Percentiles rank a stretch among this genome's conserved stretches.
phyloP scores from a whole-genome alignment of 2,113 vertebrate genomes.

The Leptobrachium leishanense region DNA sequence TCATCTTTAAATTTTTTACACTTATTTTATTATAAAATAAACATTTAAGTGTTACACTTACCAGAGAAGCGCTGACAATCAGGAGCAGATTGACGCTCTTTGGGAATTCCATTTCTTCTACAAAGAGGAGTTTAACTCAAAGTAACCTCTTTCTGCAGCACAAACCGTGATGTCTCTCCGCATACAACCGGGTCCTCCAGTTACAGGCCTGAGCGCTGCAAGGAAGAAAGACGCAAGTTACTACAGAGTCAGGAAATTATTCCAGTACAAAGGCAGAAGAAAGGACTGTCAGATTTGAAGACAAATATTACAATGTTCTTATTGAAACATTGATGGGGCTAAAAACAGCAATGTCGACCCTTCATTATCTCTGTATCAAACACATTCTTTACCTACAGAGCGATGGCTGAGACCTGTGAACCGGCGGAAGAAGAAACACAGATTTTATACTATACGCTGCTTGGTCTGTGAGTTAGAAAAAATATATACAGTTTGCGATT shows the following conservation, averaged over 20 bases:
- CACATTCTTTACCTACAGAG: not conserved
- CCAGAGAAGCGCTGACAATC: slow-evolving; percentile 7
- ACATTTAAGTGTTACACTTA: not conserved
- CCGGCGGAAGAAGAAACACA: not conserved
- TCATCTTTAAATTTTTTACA: no score
- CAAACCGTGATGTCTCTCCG: not conserved
- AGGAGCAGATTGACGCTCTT: slow-evolving; percentile 13
- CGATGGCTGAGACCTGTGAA: not conserved
- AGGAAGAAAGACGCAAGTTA: slow-evolving; percentile 13
- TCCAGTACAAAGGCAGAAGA: slow-evolving; percentile 8
- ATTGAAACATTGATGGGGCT: not conserved
- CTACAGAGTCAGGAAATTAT: slow-evolving; percentile 22
- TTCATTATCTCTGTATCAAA: not conserved
- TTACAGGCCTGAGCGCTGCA: slow-evolving; percentile 21
- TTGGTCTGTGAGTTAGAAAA: no score
- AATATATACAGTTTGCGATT: no score
- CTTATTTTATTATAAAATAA: no score
- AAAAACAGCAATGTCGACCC: not conserved
- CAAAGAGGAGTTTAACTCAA: not conserved
- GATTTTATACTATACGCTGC: no score
- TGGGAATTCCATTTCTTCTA: slow-evolving; percentile 14
- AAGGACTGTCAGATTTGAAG: slow-evolving; percentile 35
- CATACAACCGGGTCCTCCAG: slow-evolving; percentile 11
- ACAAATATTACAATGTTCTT: slow-evolving; percentile 22
- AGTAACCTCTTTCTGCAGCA: not conserved